A percentile compares a stretch with the other conserved stretches of the same genome.
phyloP scores from a whole-genome alignment of 2,113 vertebrate genomes.

The Salminus brasiliensis region DNA sequence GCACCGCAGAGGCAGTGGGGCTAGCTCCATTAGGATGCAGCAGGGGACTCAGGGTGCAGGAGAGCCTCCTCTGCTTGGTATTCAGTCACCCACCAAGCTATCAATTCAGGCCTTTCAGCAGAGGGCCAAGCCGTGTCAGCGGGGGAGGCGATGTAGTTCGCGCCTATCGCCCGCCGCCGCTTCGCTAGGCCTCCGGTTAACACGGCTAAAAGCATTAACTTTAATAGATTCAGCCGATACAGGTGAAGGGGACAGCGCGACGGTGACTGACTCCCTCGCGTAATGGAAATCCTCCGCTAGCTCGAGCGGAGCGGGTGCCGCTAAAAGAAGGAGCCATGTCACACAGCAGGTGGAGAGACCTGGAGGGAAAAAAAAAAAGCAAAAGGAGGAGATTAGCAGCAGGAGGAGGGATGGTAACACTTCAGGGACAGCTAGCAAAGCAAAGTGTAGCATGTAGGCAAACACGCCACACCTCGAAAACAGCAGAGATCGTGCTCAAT shows the following conservation, averaged over 20 bases:
- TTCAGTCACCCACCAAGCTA: constrained; percentile 58
- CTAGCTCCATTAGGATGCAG: constrained; percentile 48
- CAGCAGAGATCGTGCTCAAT: background rate
- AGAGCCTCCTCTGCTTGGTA: constrained; percentile 46
- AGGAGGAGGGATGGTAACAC: background rate
- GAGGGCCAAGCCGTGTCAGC: constrained; percentile 42
- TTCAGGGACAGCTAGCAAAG: background rate
- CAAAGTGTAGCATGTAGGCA: background rate
- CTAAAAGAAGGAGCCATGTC: constrained; percentile 47
- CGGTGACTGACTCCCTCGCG: constrained; percentile 74
- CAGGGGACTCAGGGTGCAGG: constrained; percentile 23
- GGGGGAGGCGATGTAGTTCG: constrained; percentile 42
- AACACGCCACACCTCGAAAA: background rate
- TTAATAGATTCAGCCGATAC: constrained; percentile 54
- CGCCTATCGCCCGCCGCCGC: constrained; percentile 25
- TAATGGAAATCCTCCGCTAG: constrained; percentile 74
- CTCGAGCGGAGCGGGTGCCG: constrained; percentile 59
- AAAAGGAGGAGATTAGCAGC: background rate
- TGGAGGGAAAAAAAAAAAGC: constrained; percentile 32
- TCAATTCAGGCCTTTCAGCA: constrained; percentile 57
- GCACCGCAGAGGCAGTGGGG: constrained; percentile 11
- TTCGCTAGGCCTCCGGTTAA: constrained; percentile 39
- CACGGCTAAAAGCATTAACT: constrained; percentile 55
- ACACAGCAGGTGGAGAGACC: constrained; percentile 51
- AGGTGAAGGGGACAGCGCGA: constrained; percentile 62